Evolutionary conservation across 2,113 vertebrate species (phyloP), one percentile per base, ranked within the genome.

Genomic region (Eclectus roratus): DNA sequence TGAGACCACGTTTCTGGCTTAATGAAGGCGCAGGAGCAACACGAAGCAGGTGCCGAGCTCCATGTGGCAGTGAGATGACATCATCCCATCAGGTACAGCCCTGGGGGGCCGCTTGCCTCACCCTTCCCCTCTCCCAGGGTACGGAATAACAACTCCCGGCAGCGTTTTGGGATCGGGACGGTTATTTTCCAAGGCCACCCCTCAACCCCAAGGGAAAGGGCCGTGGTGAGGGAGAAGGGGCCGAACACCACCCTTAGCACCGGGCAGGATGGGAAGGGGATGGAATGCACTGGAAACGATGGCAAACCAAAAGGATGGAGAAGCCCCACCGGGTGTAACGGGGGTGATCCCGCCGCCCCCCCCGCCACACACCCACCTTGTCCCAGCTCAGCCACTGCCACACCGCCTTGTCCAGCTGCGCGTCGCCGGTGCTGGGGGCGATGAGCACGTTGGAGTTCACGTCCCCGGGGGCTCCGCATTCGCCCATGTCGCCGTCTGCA

Each of bases 321-420:
- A 31, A 53, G 23, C 53, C 28, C 35, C 43, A 15, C 13, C 3
- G 28, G 28, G 19, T 10, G 27, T 7, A 19, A 4, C 35, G 28
- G 13, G 12, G 17, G n/a, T 3, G 44, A 35, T 19, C 12, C 44
- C 43, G 5, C 8, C 8, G 4, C 28, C 18, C 6, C 35, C 18
- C 33, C 10, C 29, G 17, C 66, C 69, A 60, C 83, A 91, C 98
- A 61, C 93, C 96, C 93, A 99, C 99, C 98, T 98, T 97, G 93
- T 99, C 99, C 99, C 99, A 99, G 66, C 94, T 94, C 56, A 99
- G 95, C 99, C 99, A 99, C 92, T 98, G 98, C 64, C 92, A 97
- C 76, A 99, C 96, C 37, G 98, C 98, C 68, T 96, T 96, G 96
- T 99, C 99, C 33, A 99, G 97, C 97, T 97, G 96, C 80, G 97